Base-by-base conservation (phyloP, 2,113 vertebrate species). In the Polyodon spathula region DNA sequence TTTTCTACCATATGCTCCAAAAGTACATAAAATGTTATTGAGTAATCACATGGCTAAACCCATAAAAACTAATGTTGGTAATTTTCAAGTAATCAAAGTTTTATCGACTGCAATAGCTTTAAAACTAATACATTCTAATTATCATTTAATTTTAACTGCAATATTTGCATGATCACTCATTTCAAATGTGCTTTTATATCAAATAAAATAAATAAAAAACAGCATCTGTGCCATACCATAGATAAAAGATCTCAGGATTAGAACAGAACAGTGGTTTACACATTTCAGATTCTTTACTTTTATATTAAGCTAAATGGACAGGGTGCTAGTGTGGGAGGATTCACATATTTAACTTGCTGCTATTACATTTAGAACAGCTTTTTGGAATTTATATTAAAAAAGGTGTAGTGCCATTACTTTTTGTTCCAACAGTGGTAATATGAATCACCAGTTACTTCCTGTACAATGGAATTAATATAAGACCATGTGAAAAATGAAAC, bases 101-200 rank as follows among this genome's bases (percentile, higher is more conserved):
- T 95, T 94, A 97, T 95, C 89, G 92, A 94, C 90, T 89, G 86
- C 88, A 82, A 92, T 93, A 85, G 87, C 89, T 90, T 90, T 93
- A 92, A 84, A 94, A 94, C 90, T 91, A 95, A 95, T 91, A 95
- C 90, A 93, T 93, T 93, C 92, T 94, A 89, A 92, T 94, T 93
- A 94, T 89, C 81, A 89, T 90, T 93, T 92, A 88, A 94, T 94
- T 90, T 89, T 92, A 92, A 94, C 89, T 82, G 87, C 86, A 86
- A 89, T 90, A 90, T 90, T 89, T 89, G 82, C 84, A 83, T 81
- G 80, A 90, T 91, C 88, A 85, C 88, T 89, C 87, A 90, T 83
- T 86, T 87, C 76, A 82, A 86, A 86, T 87, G 76, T 80, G 81
- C 75, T 64, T 66, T 74, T 70, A 71, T 70, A 79, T 79, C 75